phyloP scores from a whole-genome alignment of 1,140 invertebrate species.

The Dufourea novaeangliae region DNA sequence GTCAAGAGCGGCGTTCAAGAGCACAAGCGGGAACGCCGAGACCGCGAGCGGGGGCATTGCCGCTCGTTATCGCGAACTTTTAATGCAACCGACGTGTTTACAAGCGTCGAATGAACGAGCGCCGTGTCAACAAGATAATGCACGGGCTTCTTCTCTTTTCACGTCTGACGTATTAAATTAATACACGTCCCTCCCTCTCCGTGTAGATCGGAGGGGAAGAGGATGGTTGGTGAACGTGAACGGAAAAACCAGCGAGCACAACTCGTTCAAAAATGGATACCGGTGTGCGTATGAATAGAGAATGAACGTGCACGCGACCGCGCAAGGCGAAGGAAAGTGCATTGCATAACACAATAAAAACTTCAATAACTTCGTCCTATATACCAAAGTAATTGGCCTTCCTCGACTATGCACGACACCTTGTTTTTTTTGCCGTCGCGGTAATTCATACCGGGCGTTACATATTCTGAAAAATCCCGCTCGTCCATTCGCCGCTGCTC shows the following conservation, averaged over 20 bases:
- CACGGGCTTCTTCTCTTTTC: conserved; percentile 29
- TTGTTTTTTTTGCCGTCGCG: conserved; percentile 10
- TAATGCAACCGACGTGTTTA: conserved; percentile 39
- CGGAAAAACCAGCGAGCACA: background rate
- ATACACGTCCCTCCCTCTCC: background rate
- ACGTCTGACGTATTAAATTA: conserved; percentile 16
- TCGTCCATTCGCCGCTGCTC: background rate
- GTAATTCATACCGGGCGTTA: conserved; percentile 39
- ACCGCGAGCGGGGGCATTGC: no score
- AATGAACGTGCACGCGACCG: conserved; percentile 16
- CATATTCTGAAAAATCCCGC: conserved; percentile 36
- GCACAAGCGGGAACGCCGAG: background rate
- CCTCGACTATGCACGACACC: conserved; percentile 44
- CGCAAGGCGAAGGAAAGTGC: conserved; percentile 35
- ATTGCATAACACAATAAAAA: conserved; percentile 49
- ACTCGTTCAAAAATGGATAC: background rate
- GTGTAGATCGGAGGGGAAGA: no score
- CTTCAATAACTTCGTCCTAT: conserved; percentile 55
- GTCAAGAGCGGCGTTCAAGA: no score
- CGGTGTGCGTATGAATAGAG: conserved; percentile 9
- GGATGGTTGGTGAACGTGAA: background rate
- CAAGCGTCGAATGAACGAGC: conserved; percentile 25
- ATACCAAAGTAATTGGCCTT: conserved; percentile 52
- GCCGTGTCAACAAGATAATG: conserved; percentile 38
- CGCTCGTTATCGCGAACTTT: conserved; percentile 23